These are phyloP conservation scores for Peromyscus leucopus DNA, from an alignment of 2,113 vertebrate species.

Conservation along the genomic window DNA sequence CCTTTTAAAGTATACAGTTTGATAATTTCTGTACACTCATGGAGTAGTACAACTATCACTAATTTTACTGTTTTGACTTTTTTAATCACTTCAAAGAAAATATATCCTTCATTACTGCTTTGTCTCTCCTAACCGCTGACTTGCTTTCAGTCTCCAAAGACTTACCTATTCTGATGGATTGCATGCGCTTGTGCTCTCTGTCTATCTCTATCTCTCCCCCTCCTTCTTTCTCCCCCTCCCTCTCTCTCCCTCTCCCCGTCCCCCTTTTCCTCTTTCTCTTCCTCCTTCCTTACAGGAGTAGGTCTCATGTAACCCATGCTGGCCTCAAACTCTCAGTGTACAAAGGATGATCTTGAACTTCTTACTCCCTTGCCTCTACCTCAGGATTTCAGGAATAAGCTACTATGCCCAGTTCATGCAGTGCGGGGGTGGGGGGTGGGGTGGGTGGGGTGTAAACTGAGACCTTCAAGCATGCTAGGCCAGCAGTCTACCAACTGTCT, in stretches of 20 bases:
- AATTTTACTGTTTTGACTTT: not conserved
- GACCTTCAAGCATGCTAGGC: not conserved
- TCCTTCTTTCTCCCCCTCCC: too few species aligned
- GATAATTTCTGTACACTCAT: not conserved
- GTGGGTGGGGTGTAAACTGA: not conserved
- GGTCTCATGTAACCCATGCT: not conserved
- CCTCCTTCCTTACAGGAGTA: not conserved
- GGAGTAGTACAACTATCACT: not conserved
- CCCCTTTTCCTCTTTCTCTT: too few species aligned
- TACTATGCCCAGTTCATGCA: not conserved
- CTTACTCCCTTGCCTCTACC: not conserved
- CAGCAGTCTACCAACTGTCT: not conserved
- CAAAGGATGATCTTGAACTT: not conserved
- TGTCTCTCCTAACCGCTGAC: not conserved
- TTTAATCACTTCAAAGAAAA: not conserved
- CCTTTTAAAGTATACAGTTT: not conserved
- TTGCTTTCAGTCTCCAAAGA: not conserved
- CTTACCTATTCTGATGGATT: not conserved
- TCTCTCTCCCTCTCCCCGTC: too few species aligned
- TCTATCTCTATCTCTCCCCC: too few species aligned
- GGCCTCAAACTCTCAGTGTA: not conserved
- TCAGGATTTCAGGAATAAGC: not conserved
- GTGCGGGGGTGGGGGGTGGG: not conserved
- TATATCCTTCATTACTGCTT: not conserved
- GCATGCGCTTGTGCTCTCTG: too few species aligned